A percentile compares a stretch with the other conserved stretches of the same genome.
Evolutionary conservation across 2,797 vertebrate genomes (phyloP).

Genomic region (Gymnocypris eckloni): DNA sequence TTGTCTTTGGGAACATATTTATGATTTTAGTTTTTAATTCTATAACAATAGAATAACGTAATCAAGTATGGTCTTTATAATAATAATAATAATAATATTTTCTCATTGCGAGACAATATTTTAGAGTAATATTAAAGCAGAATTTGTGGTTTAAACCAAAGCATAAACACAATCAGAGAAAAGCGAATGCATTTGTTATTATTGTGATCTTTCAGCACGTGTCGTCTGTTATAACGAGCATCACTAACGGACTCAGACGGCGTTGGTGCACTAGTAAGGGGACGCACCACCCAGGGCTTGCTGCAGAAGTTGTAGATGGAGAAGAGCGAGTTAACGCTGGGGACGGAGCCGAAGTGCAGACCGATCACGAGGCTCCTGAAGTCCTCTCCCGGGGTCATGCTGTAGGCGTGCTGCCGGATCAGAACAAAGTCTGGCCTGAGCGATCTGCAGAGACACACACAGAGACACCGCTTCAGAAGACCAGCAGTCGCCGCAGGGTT

Average conservation of each 20-base stretch:
- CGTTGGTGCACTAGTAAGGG: neutral
- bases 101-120: no score
- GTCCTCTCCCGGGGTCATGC: conserved; percentile 93
- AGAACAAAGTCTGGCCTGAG: conserved; percentile 95
- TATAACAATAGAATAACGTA: no score
- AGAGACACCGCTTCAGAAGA: neutral
- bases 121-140: neutral
- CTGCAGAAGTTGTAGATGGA: conserved; percentile 99
- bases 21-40: neutral
- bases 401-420: conserved; percentile 93
- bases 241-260: neutral
- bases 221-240: neutral
- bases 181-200: neutral
- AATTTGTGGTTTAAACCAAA: neutral
- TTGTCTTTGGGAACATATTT: no score
- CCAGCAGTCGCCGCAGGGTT: no score
- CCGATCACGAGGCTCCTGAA: conserved; percentile 93
- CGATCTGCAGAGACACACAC: conserved; percentile 77
- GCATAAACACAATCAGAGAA: neutral
- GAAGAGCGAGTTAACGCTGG: conserved; percentile 89
- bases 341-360: conserved; percentile 88
- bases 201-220: neutral
- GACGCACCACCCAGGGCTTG: conserved; percentile 90
- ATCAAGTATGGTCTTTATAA: no score
- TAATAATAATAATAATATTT: no score